Percentiles rank a stretch among this genome's conserved stretches.
These are phyloP conservation scores for Metellina segmentata DNA, from an alignment of 2,888 invertebrate genomes.

Conservation along the genomic window DNA sequence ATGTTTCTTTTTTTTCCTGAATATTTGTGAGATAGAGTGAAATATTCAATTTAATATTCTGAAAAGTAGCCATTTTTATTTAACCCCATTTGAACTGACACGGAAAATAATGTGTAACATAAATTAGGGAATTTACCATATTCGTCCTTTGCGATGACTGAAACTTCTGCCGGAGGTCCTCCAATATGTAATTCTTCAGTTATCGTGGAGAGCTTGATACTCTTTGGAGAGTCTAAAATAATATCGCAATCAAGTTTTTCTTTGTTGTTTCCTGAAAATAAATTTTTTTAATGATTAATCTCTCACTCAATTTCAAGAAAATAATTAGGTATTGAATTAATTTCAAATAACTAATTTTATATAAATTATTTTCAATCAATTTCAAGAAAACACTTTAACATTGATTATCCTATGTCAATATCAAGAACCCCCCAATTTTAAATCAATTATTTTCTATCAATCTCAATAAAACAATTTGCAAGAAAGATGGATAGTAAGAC, in stretches of 20 bases:
- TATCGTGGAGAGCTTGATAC: background rate
- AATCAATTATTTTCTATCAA: no score
- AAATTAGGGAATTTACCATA: slow-evolving; percentile 10
- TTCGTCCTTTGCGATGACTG: slow-evolving; percentile 30
- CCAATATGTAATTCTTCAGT: slow-evolving; percentile 3
- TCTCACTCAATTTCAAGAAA: no score
- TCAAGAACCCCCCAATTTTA: no score
- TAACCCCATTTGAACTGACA: background rate
- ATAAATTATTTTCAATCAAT: background rate
- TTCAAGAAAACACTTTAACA: background rate
- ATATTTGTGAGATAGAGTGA: no score
- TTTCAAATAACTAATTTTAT: background rate
- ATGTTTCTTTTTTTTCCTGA: no score
- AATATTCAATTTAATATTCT: no score
- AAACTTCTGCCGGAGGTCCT: background rate
- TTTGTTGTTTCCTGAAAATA: slow-evolving; percentile 1
- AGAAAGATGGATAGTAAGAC: no score
- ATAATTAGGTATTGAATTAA: no score
- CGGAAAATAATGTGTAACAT: background rate
- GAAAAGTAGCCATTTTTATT: no score
- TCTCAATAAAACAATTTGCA: no score
- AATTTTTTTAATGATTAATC: background rate
- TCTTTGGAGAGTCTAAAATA: slow-evolving; percentile 22
- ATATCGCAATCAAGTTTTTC: slow-evolving; percentile 16
- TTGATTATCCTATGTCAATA: no score